phyloP scores from a whole-genome alignment of 2,888 invertebrate species.

The Leucophenga montana region DNA sequence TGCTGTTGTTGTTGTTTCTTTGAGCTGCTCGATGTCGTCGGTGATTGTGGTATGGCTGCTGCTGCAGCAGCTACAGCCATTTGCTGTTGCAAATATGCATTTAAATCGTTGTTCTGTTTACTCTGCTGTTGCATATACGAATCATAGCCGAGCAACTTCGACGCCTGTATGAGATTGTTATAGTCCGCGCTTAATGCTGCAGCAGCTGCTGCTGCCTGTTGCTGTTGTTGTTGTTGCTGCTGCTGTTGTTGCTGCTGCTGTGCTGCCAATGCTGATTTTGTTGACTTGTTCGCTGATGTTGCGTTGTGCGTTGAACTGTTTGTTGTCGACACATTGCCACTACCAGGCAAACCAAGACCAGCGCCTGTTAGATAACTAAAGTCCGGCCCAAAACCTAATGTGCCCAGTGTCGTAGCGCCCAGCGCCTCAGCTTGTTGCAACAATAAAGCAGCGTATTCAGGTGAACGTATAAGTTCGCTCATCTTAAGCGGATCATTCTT shows the following conservation, averaged over 20 bases:
- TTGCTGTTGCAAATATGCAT: conserved; percentile 70
- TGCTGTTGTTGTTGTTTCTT: conserved; percentile 52
- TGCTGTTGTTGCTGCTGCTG: conserved; percentile 64
- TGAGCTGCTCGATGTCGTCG: conserved; percentile 41
- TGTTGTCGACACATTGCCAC: conserved; percentile 35
- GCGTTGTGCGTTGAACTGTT: conserved; percentile 26
- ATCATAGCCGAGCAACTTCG: conserved; percentile 71
- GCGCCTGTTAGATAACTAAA: conserved; percentile 70
- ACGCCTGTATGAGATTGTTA: conserved; percentile 71
- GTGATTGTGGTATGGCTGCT: conserved; percentile 56
- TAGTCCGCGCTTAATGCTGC: conserved; percentile 69
- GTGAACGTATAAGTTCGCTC: conserved; percentile 72
- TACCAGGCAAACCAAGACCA: conserved; percentile 43
- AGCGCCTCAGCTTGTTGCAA: conserved; percentile 72
- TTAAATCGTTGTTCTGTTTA: conserved; percentile 68
- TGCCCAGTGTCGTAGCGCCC: conserved; percentile 71
- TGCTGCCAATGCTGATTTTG: conserved; percentile 46
- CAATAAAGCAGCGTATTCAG: conserved; percentile 72
- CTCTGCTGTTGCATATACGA: conserved; percentile 70
- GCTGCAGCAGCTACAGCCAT: conserved; percentile 68
- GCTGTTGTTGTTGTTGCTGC: conserved; percentile 59
- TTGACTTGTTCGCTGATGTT: conserved; percentile 52
- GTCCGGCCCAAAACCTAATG: conserved; percentile 70
- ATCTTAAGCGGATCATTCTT: conserved; percentile 73
- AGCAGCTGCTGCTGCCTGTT: conserved; percentile 59